These are phyloP conservation scores for Pseudochromis fuscus DNA, from an alignment of 2,797 vertebrate species.

Conservation along the genomic window DNA sequence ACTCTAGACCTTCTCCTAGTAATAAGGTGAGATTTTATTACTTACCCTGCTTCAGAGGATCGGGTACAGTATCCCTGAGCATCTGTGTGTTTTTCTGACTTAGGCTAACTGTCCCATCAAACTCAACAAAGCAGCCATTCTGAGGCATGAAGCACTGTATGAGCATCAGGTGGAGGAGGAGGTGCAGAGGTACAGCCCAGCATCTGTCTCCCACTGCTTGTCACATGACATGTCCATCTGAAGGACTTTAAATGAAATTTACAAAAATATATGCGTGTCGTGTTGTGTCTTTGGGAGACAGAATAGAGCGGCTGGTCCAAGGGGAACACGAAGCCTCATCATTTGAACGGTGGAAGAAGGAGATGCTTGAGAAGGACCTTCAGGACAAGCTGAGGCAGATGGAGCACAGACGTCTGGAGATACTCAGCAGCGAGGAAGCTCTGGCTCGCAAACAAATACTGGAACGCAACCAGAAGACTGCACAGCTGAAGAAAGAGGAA, in stretches of 20 bases:
- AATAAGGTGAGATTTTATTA: slow-evolving; percentile 63
- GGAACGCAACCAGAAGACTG: no score
- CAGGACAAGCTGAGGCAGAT: no score
- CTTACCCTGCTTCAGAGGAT: not conserved
- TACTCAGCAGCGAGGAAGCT: no score
- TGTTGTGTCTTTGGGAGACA: slow-evolving; percentile 63
- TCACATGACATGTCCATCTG: not conserved
- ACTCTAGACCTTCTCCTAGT: slow-evolving; percentile 61
- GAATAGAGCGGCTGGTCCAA: slow-evolving; percentile 88
- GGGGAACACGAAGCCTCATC: no score
- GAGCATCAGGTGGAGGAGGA: slow-evolving; percentile 88
- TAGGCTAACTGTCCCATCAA: slow-evolving; percentile 87
- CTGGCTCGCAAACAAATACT: no score
- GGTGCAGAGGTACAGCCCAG: slow-evolving; percentile 85
- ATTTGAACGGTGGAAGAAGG: no score
- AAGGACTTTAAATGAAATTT: not conserved
- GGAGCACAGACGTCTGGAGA: no score
- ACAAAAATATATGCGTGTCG: not conserved
- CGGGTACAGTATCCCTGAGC: not conserved
- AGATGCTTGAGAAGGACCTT: no score
- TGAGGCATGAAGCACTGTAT: slow-evolving; percentile 90
- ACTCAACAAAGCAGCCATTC: slow-evolving; percentile 90
- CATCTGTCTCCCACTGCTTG: not conserved
- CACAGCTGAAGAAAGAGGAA: no score
- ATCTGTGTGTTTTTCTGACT: slow-evolving; percentile 30